Evolutionary conservation across 1,140 invertebrate species (phyloP).

Genomic region (Drosophila lowei): DNA sequence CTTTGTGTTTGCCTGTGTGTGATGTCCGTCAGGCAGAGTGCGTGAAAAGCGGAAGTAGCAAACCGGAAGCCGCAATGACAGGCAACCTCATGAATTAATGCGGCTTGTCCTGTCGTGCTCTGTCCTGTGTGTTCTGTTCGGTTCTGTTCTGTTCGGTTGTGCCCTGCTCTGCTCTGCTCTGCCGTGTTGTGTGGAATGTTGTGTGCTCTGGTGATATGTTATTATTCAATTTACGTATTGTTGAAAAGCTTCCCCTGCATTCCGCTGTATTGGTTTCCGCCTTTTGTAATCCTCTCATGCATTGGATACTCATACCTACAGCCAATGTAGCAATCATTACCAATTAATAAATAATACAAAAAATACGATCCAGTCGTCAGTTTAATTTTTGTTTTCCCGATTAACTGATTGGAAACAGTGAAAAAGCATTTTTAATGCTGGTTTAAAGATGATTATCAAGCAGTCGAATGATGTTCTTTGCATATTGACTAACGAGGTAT

Average conservation of each 20-base stretch:
- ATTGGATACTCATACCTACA: not conserved
- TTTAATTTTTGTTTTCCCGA: conserved; percentile 10
- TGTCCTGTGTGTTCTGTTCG: conserved; percentile 10
- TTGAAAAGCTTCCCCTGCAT: conserved; percentile 31
- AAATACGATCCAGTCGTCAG: conserved; percentile 1
- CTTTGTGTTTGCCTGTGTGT: conserved; percentile 7
- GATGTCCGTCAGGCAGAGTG: conserved; percentile 37
- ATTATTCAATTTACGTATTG: conserved; percentile 41
- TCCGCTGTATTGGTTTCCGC: conserved; percentile 37
- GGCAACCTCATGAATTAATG: conserved; percentile 73
- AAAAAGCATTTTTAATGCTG: not conserved
- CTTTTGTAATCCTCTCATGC: not conserved
- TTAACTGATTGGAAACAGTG: conserved; percentile 4
- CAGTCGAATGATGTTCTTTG: not conserved
- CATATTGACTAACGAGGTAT: not conserved
- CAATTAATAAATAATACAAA: conserved; percentile 36
- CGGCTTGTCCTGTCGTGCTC: conserved; percentile 41
- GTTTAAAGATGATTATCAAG: not conserved
- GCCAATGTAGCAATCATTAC: conserved; percentile 24
- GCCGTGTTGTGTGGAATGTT: conserved; percentile 8
- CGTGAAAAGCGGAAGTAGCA: conserved; percentile 68
- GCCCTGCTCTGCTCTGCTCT: conserved; percentile 2
- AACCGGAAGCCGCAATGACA: conserved; percentile 76
- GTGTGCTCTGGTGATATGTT: conserved; percentile 3
- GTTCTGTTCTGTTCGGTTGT: conserved; percentile 12